Evolutionary conservation across 2,113 vertebrate genomes (phyloP), one percentile per base, ranked within the genome.

Genomic region (Paradoxurus hermaphroditus): DNA sequence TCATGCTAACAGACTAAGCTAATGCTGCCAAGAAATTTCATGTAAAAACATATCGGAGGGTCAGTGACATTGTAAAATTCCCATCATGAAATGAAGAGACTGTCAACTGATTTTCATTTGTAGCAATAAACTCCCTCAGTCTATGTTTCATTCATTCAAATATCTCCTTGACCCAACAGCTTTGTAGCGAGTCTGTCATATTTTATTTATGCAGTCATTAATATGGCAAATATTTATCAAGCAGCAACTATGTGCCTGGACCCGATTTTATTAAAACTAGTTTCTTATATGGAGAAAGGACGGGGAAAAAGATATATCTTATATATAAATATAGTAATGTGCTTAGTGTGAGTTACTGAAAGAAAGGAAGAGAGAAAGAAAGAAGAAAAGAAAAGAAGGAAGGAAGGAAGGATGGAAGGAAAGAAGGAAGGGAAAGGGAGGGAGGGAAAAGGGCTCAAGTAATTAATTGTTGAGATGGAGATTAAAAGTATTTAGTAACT

Each of bases 121-220:
- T 85, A 93, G 29, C 59, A 90, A 82, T 94, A 97, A 94, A 95
- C 31, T 86, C 41, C 19, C 85, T 67, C 89, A 90, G 81, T 88
- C 59, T 91, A 21, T 82, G 36, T 77, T 95, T 96, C 82, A 94
- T 79, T 78, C 82, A 94, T 96, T 96, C 94, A 89, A 92, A 91
- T 88, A 95, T 49, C 86, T 98, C 89, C 93, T 95, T 94, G 91
- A 95, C 77, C 77, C 36, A 82, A 70, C 7, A 92, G 36, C 15
- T 82, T 91, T 82, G 77, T 56, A 95, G 93, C 8, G 85, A 84
- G 15, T 23, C 46, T 86, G n/a, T 65, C 91, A 96, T 94, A 93
- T 96, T 96, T 97, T 97, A 97, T 97, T 95, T 75, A 98, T 88
- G 46, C 27, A 94, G 78, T 82, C 79, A 98, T 97, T 97, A 88